Evolutionary conservation across 2,113 vertebrate genomes (phyloP), one percentile per base, ranked within the genome.

Genomic region (Lipotes vexillifer): DNA sequence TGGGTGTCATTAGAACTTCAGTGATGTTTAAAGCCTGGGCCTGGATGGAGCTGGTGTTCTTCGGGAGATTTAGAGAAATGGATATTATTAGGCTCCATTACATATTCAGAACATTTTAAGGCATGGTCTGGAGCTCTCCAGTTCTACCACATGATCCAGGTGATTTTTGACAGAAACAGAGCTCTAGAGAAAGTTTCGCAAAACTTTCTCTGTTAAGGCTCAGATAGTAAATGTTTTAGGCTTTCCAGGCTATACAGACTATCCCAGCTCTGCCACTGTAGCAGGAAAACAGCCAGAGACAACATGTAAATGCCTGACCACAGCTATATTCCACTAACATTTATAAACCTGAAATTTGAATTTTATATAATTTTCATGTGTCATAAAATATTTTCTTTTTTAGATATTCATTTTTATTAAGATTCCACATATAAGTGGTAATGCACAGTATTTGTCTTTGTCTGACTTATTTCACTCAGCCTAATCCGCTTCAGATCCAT

Each of bases 341-440:
- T 93, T 90, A 77, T 83, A 78, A 86, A 78, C 11, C 2, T 82
- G 36, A 75, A 93, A 87, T 85, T 95, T 90, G 61, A 94, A 87
- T 97, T 94, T 86, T 46, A 87, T 49, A 41, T 57, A 93, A 87
- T 87, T 85, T 49, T 89, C 31, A 59, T 27, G 49, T 90, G 49
- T 90, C 85, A 94, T 14, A 96, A 85, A 17, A 77, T 77, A 77
- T n/a, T 55, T 78, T 77, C 18, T 77, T 31, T 55, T 23, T 78
- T 27, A 9, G 55, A 36, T 25, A 55, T 13, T 78, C 31, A 55
- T 78, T 55, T 78, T 55, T n/a, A 55, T 78, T n/a, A 52, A 14
- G 75, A n/a, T 33, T n/a, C 49, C 33, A 36, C 20, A 78, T 52
- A n/a, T 78, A 55, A 55, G 63, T 29, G 29, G 29, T 31, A 65